Base-by-base conservation (phyloP, 2,888 invertebrate genomes). In the Thysanoteuthis rhombus region DNA sequence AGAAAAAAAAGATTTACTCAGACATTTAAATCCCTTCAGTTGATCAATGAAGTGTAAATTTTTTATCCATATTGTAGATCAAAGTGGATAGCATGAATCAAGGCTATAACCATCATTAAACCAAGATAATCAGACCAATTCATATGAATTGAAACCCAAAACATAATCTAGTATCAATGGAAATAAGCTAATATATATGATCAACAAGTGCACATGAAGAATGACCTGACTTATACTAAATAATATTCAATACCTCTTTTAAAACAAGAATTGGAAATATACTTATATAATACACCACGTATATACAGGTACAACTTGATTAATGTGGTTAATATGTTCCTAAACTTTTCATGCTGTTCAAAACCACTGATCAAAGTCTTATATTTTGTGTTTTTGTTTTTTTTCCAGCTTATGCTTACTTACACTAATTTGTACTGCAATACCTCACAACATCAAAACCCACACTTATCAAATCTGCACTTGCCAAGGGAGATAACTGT, bases 1-100 rank as follows among this genome's bases (percentile, higher is more conserved):
- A 92, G 47, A 94, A 94, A 45, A 32, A 92, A 58, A 93, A 47
- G 19, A 93, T 32, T 40, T 89, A 32, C 6, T n/a, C 75, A 90
- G 12, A 89, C 38, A 40, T 42, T 93, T 45, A 75, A 75, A 36
- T 75, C 16, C 2, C 12, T 10, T 75, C 32, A 91, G 0, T 16
- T 32, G 40, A 91, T 42, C 16, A 36, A 42, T 91, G 36, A 28
- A 36, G n/a, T 36, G 38, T 91, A 36, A 12, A 39, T 39, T 32
- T 12, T 12, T 22, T 8, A 91, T 16, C 28, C 39, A 38, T 38
- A 12, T 92, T 47, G 16, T 32, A 47, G 38, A 45, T 92, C 38
- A 45, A 92, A 36, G 19, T 38, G 58, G 12, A 38, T 42, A 10
- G 28, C 22, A 58, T 58, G 32, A 58, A 3, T 58, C 75, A 75